Evolutionary conservation across 2,113 vertebrate species (phyloP).

Genomic region (Mesocricetus auratus): DNA sequence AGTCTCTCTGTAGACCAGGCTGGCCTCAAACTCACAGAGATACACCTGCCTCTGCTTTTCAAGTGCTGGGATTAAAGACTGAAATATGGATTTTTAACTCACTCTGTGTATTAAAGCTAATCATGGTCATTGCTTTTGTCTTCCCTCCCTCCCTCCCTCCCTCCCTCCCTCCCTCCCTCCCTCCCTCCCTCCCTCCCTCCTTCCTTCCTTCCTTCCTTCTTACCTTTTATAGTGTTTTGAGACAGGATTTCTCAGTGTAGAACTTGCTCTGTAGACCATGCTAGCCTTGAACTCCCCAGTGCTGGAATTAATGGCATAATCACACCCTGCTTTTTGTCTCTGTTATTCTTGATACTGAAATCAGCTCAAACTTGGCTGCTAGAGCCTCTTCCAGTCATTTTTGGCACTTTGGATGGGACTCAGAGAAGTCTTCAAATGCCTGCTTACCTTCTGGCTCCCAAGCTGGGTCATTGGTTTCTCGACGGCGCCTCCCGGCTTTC

Average conservation of each 20-base stretch:
- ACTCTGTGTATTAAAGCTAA: background rate
- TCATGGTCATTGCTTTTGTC: background rate
- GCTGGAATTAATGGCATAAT: too few species aligned
- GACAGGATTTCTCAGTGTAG: too few species aligned
- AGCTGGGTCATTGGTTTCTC: background rate
- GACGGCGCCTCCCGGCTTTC: background rate
- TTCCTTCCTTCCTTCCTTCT: background rate
- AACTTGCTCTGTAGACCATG: too few species aligned
- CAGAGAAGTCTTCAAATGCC: background rate
- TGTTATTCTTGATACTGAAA: background rate
- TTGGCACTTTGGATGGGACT: background rate
- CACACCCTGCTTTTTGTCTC: background rate
- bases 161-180: too few species aligned
- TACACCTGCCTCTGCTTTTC: too few species aligned
- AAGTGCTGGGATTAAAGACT: too few species aligned
- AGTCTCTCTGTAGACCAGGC: too few species aligned
- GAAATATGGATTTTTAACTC: too few species aligned
- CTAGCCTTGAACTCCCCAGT: too few species aligned
- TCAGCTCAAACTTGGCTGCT: background rate
- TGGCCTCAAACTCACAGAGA: too few species aligned
- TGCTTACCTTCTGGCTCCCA: background rate
- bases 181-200: background rate
- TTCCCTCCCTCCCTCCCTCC: too few species aligned
- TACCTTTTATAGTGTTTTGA: background rate
- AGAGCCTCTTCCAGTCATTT: background rate